Evolutionary conservation across 2,113 vertebrate genomes (phyloP).

Genomic region (Syrmaticus mikado): DNA sequence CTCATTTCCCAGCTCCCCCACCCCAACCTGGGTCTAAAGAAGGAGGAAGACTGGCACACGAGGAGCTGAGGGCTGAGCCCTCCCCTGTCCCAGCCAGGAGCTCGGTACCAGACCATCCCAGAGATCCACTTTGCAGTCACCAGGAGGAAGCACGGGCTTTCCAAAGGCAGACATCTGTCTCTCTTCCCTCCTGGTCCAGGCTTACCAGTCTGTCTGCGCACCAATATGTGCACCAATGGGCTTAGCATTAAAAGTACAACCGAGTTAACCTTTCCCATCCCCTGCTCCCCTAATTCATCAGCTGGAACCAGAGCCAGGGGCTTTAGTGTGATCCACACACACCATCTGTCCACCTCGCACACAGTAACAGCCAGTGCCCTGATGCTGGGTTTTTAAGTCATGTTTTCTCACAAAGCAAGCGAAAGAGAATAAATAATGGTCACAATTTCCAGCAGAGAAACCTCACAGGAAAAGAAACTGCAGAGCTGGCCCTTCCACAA

Average conservation of each 20-base stretch:
- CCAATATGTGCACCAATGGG: neutral
- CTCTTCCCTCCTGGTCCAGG: neutral
- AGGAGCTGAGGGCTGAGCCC: neutral
- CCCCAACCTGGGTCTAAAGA: neutral
- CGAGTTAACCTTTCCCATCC: neutral
- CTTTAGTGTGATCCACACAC: slow-evolving; percentile 6
- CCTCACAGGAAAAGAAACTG: neutral
- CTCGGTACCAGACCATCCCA: fast-evolving
- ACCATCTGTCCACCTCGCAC: slow-evolving; percentile 46
- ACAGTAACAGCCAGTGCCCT: neutral
- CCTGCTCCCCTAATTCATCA: slow-evolving; percentile 7
- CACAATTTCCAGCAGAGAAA: neutral
- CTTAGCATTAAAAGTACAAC: slow-evolving; percentile 5
- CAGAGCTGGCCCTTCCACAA: neutral
- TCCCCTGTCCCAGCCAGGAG: fast-evolving
- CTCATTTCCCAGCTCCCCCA: neutral
- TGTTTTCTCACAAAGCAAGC: slow-evolving; percentile 34
- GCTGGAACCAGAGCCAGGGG: neutral
- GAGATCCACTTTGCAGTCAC: neutral
- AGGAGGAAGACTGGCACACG: neutral
- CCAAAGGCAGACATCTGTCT: neutral
- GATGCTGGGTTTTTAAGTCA: neutral
- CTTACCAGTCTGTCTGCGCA: neutral
- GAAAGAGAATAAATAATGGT: slow-evolving; percentile 34
- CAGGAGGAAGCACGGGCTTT: neutral